Percentiles rank a stretch among this genome's conserved stretches.
Evolutionary conservation across 2,888 invertebrate genomes (phyloP).

Genomic region (Sesamia inferens): DNA sequence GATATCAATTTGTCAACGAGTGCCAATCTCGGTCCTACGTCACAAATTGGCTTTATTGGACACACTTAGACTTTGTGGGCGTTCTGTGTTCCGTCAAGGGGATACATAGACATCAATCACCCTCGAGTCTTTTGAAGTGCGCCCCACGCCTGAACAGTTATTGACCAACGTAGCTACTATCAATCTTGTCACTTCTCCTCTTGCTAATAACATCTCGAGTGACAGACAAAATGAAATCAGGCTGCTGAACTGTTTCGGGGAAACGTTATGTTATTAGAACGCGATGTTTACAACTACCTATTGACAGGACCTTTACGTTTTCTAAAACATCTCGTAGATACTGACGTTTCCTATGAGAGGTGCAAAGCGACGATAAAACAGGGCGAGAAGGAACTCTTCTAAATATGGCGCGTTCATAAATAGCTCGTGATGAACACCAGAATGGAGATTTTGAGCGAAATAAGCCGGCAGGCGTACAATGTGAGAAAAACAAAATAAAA

Average conservation of each 20-base stretch:
- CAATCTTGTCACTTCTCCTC: slow-evolving; percentile 83
- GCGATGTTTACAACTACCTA: slow-evolving; percentile 59
- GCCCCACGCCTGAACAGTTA: slow-evolving; percentile 70
- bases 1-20: slow-evolving; percentile 44
- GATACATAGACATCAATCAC: slow-evolving; percentile 77
- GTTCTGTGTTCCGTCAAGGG: slow-evolving; percentile 81
- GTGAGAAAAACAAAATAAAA: slow-evolving; percentile 81
- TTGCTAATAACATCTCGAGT: slow-evolving; percentile 73
- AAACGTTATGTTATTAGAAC: slow-evolving; percentile 55
- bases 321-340: slow-evolving; percentile 25
- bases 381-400: slow-evolving; percentile 73
- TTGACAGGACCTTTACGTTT: slow-evolving; percentile 54
- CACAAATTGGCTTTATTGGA: slow-evolving; percentile 73
- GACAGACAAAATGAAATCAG: slow-evolving; percentile 72
- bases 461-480: slow-evolving; percentile 73
- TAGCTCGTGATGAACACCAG: slow-evolving; percentile 81
- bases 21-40: slow-evolving; percentile 66
- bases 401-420: slow-evolving; percentile 86
- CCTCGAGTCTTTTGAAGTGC: slow-evolving; percentile 82
- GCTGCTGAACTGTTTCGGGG: slow-evolving; percentile 26
- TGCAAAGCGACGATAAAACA: slow-evolving; percentile 64
- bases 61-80: slow-evolving; percentile 60
- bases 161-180: slow-evolving; percentile 77
- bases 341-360: slow-evolving; percentile 53
- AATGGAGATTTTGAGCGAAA: slow-evolving; percentile 82